phyloP scores from a whole-genome alignment of 2,113 vertebrate genomes.

The Stigmatopora nigra region DNA sequence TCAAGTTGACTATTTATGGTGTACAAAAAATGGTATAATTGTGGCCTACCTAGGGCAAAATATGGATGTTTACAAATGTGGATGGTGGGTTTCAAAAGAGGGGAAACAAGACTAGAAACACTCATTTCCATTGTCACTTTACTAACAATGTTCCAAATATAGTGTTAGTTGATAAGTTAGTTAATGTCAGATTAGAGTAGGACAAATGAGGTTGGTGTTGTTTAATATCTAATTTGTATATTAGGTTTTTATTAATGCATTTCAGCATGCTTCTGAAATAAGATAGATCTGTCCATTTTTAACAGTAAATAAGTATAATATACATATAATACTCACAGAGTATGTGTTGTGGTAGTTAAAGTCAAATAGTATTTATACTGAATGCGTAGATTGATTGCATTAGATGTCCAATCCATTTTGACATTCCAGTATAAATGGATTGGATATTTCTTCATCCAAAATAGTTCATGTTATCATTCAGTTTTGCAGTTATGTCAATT shows the following conservation, averaged over 20 bases:
- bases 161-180: constrained; percentile 22
- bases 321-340: too few relatives aligned
- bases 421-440: too few relatives aligned
- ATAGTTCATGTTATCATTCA: constrained; percentile 7
- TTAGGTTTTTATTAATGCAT: not conserved
- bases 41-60: too few relatives aligned
- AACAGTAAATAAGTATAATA: too few relatives aligned
- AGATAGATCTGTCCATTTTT: constrained; percentile 1
- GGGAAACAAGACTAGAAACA: not conserved
- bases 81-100: not conserved
- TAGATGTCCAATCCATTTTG: too few relatives aligned
- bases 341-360: too few relatives aligned
- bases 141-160: constrained; percentile 3
- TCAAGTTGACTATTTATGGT: too few relatives aligned
- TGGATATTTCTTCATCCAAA: too few relatives aligned
- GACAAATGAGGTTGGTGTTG: not conserved
- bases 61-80: too few relatives aligned
- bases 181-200: constrained; percentile 21
- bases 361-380: too few relatives aligned
- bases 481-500: constrained; percentile 7
- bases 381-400: too few relatives aligned
- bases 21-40: too few relatives aligned
- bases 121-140: not conserved
- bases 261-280: constrained; percentile 35
- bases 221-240: not conserved